Evolutionary conservation across 2,888 invertebrate species (phyloP), one percentile per base, ranked within the genome.

Genomic region (Subacronicta megacephala): DNA sequence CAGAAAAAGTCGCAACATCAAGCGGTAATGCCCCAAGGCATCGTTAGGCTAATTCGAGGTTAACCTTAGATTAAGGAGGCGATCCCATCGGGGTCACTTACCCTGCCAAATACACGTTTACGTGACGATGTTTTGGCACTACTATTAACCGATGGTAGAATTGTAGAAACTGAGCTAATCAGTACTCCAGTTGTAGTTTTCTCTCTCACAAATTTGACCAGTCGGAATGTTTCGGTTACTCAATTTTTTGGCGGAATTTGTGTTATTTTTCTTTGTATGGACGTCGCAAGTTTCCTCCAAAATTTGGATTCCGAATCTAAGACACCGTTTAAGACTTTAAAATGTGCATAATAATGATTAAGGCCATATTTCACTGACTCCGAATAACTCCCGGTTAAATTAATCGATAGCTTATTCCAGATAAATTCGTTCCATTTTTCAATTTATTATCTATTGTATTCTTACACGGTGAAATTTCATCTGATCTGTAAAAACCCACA

Each of bases 51-150:
- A 72, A 75, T 72, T 72, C 51, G 58, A 58, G 62, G 63, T 62
- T 59, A 49, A 47, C 61, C 56, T 76, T 61, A 76, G 47, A 59
- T 75, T 68, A 72, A 59, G 53, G 17, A 44, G 58, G 56, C 43
- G 44, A 61, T 31, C 53, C 47, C 60, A 15, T 29, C 42, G 18
- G 29, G 47, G 59, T 62, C 58, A 72, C 55, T 56, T 55, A 51
- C 55, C 53, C 62, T 59, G 61, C 53, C 64, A 73, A 75, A 57
- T 59, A 60, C 58, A 63, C 55, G 45, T 42, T 54, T 37, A 49
- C 40, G 29, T 59, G 38, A 53, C 23, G 58, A 68, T 60, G 61
- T 73, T 75, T 75, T 72, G 76, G 64, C 76, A 75, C 55, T 58
- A 67, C 55, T 58, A 67, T 40, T 57, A 29, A 37, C 42, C 37